Conservation (phyloP, 2,113 vertebrate species). For the Malurus cyaneus region DNA sequence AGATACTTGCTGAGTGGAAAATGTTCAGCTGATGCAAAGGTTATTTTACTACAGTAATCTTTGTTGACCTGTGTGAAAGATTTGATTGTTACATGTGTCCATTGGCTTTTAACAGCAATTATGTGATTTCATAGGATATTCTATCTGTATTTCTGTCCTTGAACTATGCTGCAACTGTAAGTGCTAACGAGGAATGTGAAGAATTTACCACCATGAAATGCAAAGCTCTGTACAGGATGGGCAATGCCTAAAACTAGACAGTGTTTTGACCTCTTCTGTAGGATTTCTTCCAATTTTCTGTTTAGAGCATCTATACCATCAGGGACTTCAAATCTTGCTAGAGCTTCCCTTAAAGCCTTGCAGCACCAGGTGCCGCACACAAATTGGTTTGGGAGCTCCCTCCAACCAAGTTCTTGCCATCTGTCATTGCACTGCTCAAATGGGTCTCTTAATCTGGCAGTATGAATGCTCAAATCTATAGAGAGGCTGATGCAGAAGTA, state of each 20-base stretch:
- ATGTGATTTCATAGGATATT: neutral
- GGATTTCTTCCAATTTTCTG: neutral
- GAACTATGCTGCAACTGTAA: neutral
- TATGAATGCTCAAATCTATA: neutral
- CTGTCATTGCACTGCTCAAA: slow-evolving; percentile 41
- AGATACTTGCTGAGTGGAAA: neutral
- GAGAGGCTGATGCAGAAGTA: neutral
- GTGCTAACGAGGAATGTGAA: neutral
- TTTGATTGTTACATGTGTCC: neutral
- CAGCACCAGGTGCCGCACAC: slow-evolving; percentile 22
- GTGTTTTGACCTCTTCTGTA: neutral
- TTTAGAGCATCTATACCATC: neutral
- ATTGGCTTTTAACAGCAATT: neutral
- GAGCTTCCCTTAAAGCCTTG: slow-evolving; percentile 16
- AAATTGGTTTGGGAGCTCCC: slow-evolving; percentile 52
- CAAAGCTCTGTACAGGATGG: neutral
- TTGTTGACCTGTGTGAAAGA: neutral
- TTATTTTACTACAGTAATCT: neutral
- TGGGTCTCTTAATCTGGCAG: slow-evolving; percentile 3
- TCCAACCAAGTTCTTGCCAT: slow-evolving; percentile 58
- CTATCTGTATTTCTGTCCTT: neutral
- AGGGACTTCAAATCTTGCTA: neutral
- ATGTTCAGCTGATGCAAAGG: neutral
- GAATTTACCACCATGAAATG: neutral
- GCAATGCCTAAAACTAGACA: neutral